Base-by-base conservation (phyloP, 2,888 invertebrate genomes). In the Lamellibrachia columna region DNA sequence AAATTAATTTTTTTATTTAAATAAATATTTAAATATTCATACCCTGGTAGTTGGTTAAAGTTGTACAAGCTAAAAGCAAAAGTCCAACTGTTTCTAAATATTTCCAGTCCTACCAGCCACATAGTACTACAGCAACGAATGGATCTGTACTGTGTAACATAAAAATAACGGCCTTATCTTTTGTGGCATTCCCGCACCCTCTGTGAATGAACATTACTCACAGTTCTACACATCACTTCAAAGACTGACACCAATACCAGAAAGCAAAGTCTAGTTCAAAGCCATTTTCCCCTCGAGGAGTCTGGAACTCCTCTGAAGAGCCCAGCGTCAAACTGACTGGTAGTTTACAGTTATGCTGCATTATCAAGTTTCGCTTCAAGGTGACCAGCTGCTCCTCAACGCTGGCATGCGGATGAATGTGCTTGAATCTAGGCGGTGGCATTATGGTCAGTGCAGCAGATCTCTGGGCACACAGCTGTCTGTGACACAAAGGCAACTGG, bases 331-430 rank as follows among this genome's bases (percentile, higher is more conserved):
- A 75, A 75, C 75, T 6, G 75, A 1, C 75, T 75, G 75, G 75
- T n/a, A 75, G 75, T 75, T 75, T 75, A 75, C 22, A 22, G 75
- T 75, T 75, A 75, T n/a, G n/a, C 75, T 6, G 22, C 75, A 22
- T 22, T 75, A 75, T 75, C 75, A 75, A 75, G 75, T 75, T 75
- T 75, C 75, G n/a, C 75, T 75, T 75, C 75, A 75, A 75, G 75
- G 75, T 75, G 75, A n/a, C 75, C 75, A 75, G 75, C 75, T 75
- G 75, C 55, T 75, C 15, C 75, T 75, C 75, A 22, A 75, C 75
- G 22, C 58, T 75, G n/a, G 75, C 75, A 75, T n/a, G 22, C 3
- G 75, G 75, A 22, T 75, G 75, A 75, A 75, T 22, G 4, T 22
- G 15, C 1, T n/a, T 22, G 75, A 75, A 22, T 75, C 15, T 15